A percentile compares a stretch with the other conserved stretches of the same genome.
Conservation (phyloP, 2,888 invertebrate genomes). For the Beris morrisii region DNA sequence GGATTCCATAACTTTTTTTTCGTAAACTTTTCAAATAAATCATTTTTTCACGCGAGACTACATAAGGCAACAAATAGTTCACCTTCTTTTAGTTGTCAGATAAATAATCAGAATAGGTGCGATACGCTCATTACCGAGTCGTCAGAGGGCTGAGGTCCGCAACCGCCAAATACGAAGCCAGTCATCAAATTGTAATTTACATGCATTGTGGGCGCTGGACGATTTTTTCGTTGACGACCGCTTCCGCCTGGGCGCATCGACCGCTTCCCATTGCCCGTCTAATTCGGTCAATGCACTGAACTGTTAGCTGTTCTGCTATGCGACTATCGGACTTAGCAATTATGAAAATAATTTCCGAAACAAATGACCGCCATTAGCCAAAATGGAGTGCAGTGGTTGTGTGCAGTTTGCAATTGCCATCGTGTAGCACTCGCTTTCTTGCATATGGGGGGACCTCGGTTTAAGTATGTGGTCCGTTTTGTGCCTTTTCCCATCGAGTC, state of each 20-base stretch:
- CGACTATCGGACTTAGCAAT: constrained; percentile 31
- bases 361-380: constrained; percentile 38
- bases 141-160: too few relatives aligned
- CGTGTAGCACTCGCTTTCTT: neutral
- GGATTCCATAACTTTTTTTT: too few relatives aligned
- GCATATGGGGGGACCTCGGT: constrained; percentile 4
- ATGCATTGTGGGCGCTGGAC: constrained; percentile 15
- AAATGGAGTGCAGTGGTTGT: constrained; percentile 37
- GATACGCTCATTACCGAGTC: too few relatives aligned
- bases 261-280: constrained; percentile 20
- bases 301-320: constrained; percentile 21
- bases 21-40: too few relatives aligned
- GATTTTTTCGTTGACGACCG: constrained; percentile 1
- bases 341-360: constrained; percentile 38
- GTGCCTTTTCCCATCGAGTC: constrained; percentile 10
- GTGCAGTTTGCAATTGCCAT: neutral
- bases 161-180: too few relatives aligned
- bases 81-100: too few relatives aligned
- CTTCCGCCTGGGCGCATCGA: constrained; percentile 30
- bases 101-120: too few relatives aligned
- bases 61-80: too few relatives aligned
- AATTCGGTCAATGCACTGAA: constrained; percentile 36
- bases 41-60: too few relatives aligned
- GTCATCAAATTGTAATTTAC: too few relatives aligned
- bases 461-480: neutral